Evolutionary conservation across 1,140 invertebrate genomes (phyloP).

Genomic region (Aphis gossypii): DNA sequence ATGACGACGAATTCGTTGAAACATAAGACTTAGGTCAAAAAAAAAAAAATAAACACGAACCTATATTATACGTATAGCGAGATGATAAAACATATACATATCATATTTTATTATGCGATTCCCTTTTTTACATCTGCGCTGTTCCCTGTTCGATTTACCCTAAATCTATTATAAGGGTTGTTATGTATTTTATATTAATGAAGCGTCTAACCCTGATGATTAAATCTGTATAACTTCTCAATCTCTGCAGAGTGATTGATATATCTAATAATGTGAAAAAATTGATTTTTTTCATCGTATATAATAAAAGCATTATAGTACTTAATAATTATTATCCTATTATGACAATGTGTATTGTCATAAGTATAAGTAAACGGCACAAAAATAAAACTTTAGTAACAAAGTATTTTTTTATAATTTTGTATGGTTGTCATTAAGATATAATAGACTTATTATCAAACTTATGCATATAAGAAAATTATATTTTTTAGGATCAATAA

Average conservation of each 20-base stretch:
- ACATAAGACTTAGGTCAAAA: not conserved
- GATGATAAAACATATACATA: not conserved
- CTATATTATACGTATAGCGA: not conserved
- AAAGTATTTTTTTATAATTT: not conserved
- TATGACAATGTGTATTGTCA: not conserved
- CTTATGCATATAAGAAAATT: not conserved
- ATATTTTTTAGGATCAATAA: not conserved
- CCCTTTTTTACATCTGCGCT: not conserved
- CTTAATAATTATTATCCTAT: not conserved
- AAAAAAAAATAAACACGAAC: not conserved
- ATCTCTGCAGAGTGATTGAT: not conserved
- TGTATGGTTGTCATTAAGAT: not conserved
- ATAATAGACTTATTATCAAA: not conserved
- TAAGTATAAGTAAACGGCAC: not conserved
- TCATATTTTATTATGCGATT: not conserved
- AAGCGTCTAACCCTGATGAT: not conserved
- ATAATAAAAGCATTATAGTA: not conserved
- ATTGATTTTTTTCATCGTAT: not conserved
- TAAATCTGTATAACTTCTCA: not conserved
- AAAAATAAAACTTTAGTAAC: not conserved
- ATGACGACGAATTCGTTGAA: not conserved
- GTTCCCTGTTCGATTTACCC: not conserved
- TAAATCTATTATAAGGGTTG: not conserved
- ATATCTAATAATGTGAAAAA: not conserved
- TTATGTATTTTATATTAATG: not conserved